phyloP scores from a whole-genome alignment of 2,888 invertebrate genomes.

The Tinea trinotella region DNA sequence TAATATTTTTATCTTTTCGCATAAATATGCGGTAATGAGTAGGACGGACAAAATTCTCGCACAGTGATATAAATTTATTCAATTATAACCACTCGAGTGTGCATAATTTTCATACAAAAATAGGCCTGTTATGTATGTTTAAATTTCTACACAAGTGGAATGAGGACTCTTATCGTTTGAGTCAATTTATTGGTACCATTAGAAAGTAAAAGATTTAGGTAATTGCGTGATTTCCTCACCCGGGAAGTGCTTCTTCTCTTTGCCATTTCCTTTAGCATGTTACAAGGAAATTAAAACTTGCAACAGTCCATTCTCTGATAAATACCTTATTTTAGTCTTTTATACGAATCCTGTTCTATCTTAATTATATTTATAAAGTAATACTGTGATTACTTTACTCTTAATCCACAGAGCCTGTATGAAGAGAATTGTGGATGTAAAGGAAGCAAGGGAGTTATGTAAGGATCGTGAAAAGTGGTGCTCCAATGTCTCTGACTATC shows the following conservation, averaged over 20 bases:
- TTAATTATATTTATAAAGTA: too few species aligned
- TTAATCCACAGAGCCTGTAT: too few species aligned
- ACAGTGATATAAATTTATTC: slow-evolving; percentile 62
- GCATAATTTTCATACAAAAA: slow-evolving; percentile 70
- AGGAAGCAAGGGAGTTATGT: too few species aligned
- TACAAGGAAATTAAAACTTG: slow-evolving; percentile 31
- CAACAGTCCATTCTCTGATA: background rate
- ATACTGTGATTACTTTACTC: too few species aligned
- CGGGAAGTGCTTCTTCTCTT: slow-evolving; percentile 47
- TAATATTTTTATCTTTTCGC: slow-evolving; percentile 70
- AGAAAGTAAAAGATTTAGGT: slow-evolving; percentile 8
- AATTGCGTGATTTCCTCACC: slow-evolving; percentile 29
- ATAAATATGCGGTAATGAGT: slow-evolving; percentile 70
- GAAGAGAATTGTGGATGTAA: too few species aligned
- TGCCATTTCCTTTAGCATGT: slow-evolving; percentile 50
- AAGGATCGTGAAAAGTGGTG: too few species aligned
- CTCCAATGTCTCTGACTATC: too few species aligned
- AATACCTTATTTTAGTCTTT: background rate
- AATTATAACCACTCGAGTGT: slow-evolving; percentile 63
- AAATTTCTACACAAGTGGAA: slow-evolving; percentile 2
- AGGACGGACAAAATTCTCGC: slow-evolving; percentile 57
- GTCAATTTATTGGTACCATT: slow-evolving; percentile 14
- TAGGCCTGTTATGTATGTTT: slow-evolving; percentile 27
- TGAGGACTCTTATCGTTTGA: background rate
- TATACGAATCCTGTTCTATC: too few species aligned